phyloP scores from a whole-genome alignment of 2,888 invertebrate species.

The Psococerastis gibbosa region DNA sequence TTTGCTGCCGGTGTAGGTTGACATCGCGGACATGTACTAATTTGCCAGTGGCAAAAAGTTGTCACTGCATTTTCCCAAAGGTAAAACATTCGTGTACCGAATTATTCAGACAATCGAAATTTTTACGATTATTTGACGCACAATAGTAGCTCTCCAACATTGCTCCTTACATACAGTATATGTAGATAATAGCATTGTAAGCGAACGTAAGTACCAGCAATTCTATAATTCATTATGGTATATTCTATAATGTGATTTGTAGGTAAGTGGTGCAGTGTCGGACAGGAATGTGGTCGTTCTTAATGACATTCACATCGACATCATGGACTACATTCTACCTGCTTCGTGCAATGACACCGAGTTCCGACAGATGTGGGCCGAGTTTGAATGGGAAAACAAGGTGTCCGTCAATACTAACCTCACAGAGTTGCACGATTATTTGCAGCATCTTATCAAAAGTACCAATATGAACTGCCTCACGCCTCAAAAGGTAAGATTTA shows the following conservation, averaged over 20 bases:
- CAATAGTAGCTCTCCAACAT: too few species aligned
- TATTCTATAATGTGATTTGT: neutral
- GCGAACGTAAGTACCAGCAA: too few species aligned
- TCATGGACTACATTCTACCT: constrained; percentile 98
- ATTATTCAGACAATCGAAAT: too few species aligned
- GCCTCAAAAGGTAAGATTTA: constrained; percentile 66
- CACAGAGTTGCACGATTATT: constrained; percentile 79
- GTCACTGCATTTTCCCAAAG: too few species aligned
- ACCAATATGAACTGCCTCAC: constrained; percentile 99
- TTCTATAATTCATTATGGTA: too few species aligned
- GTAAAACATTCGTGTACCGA: too few species aligned
- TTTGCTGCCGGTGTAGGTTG: too few species aligned
- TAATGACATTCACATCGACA: constrained; percentile 98
- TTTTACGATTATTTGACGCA: too few species aligned
- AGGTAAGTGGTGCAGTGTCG: constrained; percentile 70
- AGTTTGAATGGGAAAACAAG: constrained; percentile 99
- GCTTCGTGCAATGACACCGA: constrained; percentile 86
- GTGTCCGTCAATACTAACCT: constrained; percentile 85
- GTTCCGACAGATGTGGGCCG: constrained; percentile 99
- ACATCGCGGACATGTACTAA: too few species aligned
- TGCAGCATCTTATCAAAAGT: constrained; percentile 75
- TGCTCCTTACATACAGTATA: too few species aligned
- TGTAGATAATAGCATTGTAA: too few species aligned
- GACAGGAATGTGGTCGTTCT: constrained; percentile 95
- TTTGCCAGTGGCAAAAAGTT: too few species aligned